Evolutionary conservation across 2,888 invertebrate genomes (phyloP).

Genomic region (Apotomis turbidana): DNA sequence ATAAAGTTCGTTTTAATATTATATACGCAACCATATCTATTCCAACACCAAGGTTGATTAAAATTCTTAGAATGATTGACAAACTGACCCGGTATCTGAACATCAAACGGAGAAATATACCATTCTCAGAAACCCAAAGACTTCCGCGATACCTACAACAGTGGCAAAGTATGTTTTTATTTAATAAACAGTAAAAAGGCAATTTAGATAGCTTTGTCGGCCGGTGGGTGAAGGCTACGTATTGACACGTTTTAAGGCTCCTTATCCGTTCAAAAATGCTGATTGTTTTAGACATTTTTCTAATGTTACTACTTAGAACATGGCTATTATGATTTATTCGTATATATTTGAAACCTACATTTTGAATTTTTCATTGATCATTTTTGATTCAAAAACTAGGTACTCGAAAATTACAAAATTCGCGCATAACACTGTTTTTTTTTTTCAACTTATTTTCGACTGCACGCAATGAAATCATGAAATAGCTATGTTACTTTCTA

Average conservation of each 20-base stretch:
- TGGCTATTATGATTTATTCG: too few species aligned
- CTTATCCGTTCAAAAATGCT: too few species aligned
- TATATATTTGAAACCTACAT: too few species aligned
- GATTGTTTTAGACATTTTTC: too few species aligned
- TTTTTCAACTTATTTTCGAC: too few species aligned
- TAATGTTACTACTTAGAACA: too few species aligned
- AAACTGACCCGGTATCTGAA: not conserved
- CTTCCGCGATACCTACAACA: slow-evolving; percentile 11
- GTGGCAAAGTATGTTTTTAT: slow-evolving; percentile 20
- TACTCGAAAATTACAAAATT: too few species aligned
- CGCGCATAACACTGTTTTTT: too few species aligned
- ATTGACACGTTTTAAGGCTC: not conserved
- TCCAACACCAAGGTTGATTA: not conserved
- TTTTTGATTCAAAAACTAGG: too few species aligned
- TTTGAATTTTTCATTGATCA: too few species aligned
- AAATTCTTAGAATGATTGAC: slow-evolving; percentile 7
- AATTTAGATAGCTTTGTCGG: slow-evolving; percentile 38
- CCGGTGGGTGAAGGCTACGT: slow-evolving; percentile 6
- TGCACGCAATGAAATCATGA: too few species aligned
- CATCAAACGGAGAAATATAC: slow-evolving; percentile 16
- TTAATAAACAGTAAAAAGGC: slow-evolving; percentile 13
- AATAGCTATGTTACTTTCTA: too few species aligned
- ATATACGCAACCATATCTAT: not conserved
- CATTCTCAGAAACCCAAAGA: slow-evolving; percentile 3
- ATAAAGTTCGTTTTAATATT: slow-evolving; percentile 1